phyloP scores from a whole-genome alignment of 2,797 vertebrate genomes.

The Karalla daura region DNA sequence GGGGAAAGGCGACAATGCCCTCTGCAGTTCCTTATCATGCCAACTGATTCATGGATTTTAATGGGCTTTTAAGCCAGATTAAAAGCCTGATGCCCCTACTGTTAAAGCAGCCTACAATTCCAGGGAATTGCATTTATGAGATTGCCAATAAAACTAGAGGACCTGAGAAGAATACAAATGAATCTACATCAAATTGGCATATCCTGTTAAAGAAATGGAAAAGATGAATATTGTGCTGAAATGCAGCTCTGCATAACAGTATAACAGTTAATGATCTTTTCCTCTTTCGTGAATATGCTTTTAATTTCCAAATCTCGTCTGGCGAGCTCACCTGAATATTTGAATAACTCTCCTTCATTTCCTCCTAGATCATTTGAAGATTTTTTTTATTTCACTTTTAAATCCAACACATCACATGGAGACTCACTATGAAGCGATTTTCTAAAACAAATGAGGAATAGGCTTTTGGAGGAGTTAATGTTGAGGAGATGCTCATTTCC shows the following conservation, averaged over 20 bases:
- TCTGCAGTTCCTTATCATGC: slow-evolving; percentile 52
- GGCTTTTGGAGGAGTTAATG: not conserved
- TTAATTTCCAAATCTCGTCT: not conserved
- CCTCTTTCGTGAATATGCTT: not conserved
- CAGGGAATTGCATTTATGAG: slow-evolving; percentile 62
- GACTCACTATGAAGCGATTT: not conserved
- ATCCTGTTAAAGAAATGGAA: slow-evolving; percentile 42
- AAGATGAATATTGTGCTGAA: slow-evolving; percentile 17
- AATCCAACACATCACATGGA: not conserved
- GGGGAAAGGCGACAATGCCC: slow-evolving; percentile 46
- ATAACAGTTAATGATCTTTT: slow-evolving; percentile 9
- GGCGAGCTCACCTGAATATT: not conserved
- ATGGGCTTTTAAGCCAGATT: slow-evolving; percentile 81
- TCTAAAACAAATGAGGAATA: not conserved
- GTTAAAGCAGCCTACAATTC: slow-evolving; percentile 62
- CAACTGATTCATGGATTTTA: slow-evolving; percentile 68
- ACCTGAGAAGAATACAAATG: slow-evolving; percentile 62
- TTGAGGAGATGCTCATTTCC: no score
- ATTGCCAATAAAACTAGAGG: slow-evolving; percentile 67
- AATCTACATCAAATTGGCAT: slow-evolving; percentile 45
- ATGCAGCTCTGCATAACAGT: not conserved
- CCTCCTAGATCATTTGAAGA: not conserved
- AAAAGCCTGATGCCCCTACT: slow-evolving; percentile 72
- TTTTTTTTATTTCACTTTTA: not conserved
- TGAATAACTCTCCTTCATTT: not conserved